Evolutionary conservation across 1,140 invertebrate species (phyloP).

Genomic region (Euglossa dilemma): DNA sequence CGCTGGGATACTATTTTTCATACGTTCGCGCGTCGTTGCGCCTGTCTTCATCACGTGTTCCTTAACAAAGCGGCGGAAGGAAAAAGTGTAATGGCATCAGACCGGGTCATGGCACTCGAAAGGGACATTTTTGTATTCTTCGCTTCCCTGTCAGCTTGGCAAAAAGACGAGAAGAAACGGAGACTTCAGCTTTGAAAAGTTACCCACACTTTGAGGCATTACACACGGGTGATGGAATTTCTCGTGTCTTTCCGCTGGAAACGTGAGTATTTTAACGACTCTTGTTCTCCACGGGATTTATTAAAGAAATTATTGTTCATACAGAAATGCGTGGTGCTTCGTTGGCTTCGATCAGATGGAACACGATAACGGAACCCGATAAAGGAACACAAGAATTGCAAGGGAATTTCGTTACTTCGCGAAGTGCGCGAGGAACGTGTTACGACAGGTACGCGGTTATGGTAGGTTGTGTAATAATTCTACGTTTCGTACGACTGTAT

Average conservation of each 20-base stretch:
- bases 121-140: neutral
- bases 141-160: neutral
- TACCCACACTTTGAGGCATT: neutral
- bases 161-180: neutral
- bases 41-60: neutral
- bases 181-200: neutral
- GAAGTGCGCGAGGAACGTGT: too few relatives aligned
- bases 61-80: neutral
- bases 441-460: too few relatives aligned
- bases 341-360: too few relatives aligned
- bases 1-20: neutral
- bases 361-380: too few relatives aligned
- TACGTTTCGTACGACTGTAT: too few relatives aligned
- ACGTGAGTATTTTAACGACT: neutral
- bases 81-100: conserved; percentile 1
- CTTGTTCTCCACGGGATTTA: neutral
- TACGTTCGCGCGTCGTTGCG: neutral
- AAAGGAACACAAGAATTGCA: too few relatives aligned
- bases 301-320: neutral
- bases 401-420: too few relatives aligned
- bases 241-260: neutral
- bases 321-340: neutral
- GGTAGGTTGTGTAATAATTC: too few relatives aligned
- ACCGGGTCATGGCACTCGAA: neutral
- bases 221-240: neutral